Base-by-base conservation (phyloP, 1,140 invertebrate genomes). In the Delia radicum region DNA sequence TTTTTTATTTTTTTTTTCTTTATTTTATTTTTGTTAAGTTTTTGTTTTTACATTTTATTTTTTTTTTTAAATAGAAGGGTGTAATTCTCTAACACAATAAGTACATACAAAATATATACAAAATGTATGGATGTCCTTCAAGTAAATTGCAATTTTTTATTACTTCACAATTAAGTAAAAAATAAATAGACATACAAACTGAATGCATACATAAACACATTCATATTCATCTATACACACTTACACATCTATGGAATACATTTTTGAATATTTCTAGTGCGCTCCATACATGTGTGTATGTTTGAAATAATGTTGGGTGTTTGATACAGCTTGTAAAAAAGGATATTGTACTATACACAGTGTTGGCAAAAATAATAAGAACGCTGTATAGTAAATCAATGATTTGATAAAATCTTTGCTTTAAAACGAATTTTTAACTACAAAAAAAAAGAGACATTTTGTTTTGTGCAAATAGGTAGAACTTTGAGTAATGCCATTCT, bases 81-180 rank as follows among this genome's bases (percentile, higher is more conserved):
- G 18, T 18, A 21, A 2, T 55, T 55, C 24, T 55, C n/a, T 21
- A 55, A 55, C 8, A 55, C 48, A 7, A 24, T 7, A 55, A 55
- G 8, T 6, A 42, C 7, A 42, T 73, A 67, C 76, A 78, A 71
- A 69, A 75, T n/a, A n/a, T n/a, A 76, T 75, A 29, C 18, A 24
- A 69, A 69, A 37, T 15, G 29, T 21, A 76, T 79, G 79, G 75
- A 79, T 82, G 82, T 84, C 82, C 82, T 84, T 84, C 82, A 79
- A 37, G 79, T 76, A 75, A 82, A 84, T 84, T 83, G 81, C 81
- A 84, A 33, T 82, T 84, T 82, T 84, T 84, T 84, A 84, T 84
- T 81, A 78, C 78, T 75, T 78, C 80, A 80, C 82, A 84, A 84
- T 84, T 83, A 84, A 83, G 82, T 81, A 81, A 81, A 82, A 81